These are phyloP conservation scores for Sylvicola cinctus DNA, from an alignment of 2,888 invertebrate genomes.

Conservation along the genomic window DNA sequence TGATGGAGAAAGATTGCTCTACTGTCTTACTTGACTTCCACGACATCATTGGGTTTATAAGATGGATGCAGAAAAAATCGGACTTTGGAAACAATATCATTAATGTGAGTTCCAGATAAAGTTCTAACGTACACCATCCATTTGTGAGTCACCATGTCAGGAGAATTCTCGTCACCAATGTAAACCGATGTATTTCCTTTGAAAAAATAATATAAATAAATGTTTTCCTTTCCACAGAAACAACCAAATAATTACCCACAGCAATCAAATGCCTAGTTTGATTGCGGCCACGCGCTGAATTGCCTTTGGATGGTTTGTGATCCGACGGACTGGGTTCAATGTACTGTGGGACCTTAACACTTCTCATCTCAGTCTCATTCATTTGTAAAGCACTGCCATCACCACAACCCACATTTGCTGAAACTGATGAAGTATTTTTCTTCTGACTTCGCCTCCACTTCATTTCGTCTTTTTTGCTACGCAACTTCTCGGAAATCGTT, in stretches of 20 bases:
- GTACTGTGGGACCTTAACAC: slow-evolving; percentile 17
- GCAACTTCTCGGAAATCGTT: slow-evolving; percentile 16
- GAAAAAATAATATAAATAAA: slow-evolving; percentile 14
- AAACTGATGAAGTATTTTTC: slow-evolving; percentile 5
- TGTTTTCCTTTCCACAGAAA: no score
- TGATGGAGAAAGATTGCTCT: no score
- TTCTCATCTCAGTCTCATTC: no score
- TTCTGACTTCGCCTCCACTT: slow-evolving; percentile 16
- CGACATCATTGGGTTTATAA: slow-evolving; percentile 68
- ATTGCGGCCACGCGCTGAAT: slow-evolving; percentile 30
- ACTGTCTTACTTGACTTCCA: slow-evolving; percentile 41
- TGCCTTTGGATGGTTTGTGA: slow-evolving; percentile 25
- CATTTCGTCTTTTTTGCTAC: slow-evolving; percentile 12
- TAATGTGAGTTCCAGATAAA: slow-evolving; percentile 35
- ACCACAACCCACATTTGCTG: no score
- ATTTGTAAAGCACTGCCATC: no score
- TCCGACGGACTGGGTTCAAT: slow-evolving; percentile 23
- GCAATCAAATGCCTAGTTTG: slow-evolving; percentile 32
- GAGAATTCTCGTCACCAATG: slow-evolving; percentile 40
- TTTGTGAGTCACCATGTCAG: slow-evolving; percentile 59
- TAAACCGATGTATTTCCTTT: slow-evolving; percentile 64
- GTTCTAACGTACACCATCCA: slow-evolving; percentile 80
- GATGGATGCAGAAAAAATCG: slow-evolving; percentile 67
- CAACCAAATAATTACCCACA: slow-evolving; percentile 24
- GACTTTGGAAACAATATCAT: slow-evolving; percentile 47